Evolutionary conservation across 2,888 invertebrate genomes (phyloP).

Genomic region (Coenonympha arcania): DNA sequence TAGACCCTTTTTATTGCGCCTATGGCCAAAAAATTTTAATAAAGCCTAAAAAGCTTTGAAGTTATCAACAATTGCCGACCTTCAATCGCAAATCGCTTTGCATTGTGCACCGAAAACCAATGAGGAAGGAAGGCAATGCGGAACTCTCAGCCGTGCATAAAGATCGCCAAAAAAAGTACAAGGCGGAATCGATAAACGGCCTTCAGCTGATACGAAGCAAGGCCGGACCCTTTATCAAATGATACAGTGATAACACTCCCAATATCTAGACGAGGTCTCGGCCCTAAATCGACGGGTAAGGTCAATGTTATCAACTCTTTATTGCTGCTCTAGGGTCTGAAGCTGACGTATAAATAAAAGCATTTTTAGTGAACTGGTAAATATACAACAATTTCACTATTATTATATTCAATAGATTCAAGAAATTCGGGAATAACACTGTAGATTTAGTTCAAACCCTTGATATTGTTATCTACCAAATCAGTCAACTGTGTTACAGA

Average conservation of each 20-base stretch:
- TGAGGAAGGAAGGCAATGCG: slow-evolving; percentile 56
- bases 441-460: no score
- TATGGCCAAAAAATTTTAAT: neutral
- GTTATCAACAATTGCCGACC: slow-evolving; percentile 29
- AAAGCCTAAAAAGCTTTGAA: neutral
- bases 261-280: slow-evolving; percentile 20
- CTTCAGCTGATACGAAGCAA: slow-evolving; percentile 48
- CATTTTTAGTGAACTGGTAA: no score
- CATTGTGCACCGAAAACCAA: slow-evolving; percentile 42
- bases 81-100: slow-evolving; percentile 35
- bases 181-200: slow-evolving; percentile 49
- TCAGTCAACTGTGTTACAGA: no score
- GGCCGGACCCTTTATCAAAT: slow-evolving; percentile 62
- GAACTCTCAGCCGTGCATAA: slow-evolving; percentile 54
- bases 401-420: no score
- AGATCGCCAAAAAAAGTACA: slow-evolving; percentile 43
- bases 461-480: no score
- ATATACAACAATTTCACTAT: no score
- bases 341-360: no score
- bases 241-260: slow-evolving; percentile 56
- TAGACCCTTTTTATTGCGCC: no score
- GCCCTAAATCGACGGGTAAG: slow-evolving; percentile 2
- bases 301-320: slow-evolving; percentile 6
- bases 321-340: no score
- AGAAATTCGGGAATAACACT: no score